Percentiles rank a stretch among this genome's conserved stretches.
phyloP scores from a whole-genome alignment of 2,797 vertebrate species.

The Phataginus tricuspis region DNA sequence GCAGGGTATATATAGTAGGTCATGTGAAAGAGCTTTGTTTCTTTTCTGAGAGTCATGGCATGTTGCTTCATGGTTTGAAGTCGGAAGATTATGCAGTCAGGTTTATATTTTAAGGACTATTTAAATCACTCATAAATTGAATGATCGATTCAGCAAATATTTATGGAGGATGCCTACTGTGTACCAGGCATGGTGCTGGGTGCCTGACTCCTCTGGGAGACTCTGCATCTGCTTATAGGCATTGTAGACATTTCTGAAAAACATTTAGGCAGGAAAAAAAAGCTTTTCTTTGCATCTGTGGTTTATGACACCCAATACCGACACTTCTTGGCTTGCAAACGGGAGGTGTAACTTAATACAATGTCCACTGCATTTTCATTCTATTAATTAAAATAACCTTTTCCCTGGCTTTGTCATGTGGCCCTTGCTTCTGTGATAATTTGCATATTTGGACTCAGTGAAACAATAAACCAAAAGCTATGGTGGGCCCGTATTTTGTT shows the following conservation, averaged over 20 bases:
- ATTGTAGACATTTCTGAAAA: neutral
- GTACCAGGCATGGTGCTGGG: neutral
- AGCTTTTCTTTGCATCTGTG: constrained; percentile 13
- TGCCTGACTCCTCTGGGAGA: neutral
- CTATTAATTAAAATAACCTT: constrained; percentile 35
- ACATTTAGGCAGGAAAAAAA: neutral
- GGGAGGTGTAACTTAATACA: neutral
- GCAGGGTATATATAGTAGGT: neutral
- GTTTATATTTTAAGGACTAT: constrained; percentile 9
- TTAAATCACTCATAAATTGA: neutral
- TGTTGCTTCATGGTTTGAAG: neutral
- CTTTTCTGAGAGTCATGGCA: neutral
- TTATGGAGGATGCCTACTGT: neutral
- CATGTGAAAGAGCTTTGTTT: neutral
- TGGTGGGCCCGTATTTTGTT: neutral
- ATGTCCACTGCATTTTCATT: neutral
- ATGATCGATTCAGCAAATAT: neutral
- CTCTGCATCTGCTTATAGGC: neutral
- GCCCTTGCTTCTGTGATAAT: constrained; percentile 37
- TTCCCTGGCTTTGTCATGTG: neutral
- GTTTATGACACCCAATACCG: neutral
- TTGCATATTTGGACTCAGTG: neutral
- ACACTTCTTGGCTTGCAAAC: neutral
- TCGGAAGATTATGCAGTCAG: neutral
- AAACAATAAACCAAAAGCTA: neutral